Evolutionary conservation across 1,140 invertebrate species (phyloP).

Genomic region (Atta colombica): DNA sequence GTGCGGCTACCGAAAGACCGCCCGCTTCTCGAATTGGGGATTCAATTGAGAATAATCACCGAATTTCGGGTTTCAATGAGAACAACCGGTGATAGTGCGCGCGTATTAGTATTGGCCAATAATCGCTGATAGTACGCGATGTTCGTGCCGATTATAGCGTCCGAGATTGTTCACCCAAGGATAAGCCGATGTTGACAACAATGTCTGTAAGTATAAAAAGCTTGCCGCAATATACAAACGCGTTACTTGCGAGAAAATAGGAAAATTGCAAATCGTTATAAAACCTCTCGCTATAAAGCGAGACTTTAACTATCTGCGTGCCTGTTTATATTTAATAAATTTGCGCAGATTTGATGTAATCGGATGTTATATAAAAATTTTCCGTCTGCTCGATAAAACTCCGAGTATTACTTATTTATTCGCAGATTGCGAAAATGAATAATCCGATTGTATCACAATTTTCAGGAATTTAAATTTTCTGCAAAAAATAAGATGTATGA

Average conservation of each 20-base stretch:
- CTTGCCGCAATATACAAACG: background rate
- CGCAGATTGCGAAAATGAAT: slow-evolving; percentile 85
- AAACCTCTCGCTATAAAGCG: background rate
- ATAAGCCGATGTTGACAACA: slow-evolving; percentile 73
- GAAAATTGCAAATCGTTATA: background rate
- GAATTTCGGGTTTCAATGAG: background rate
- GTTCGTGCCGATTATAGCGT: background rate
- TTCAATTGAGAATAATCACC: background rate
- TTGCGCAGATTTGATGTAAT: background rate
- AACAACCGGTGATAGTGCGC: background rate
- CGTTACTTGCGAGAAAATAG: slow-evolving; percentile 13
- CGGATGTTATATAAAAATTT: background rate
- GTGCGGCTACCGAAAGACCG: background rate
- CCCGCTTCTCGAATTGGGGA: background rate
- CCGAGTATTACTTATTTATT: slow-evolving; percentile 43
- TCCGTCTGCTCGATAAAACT: background rate
- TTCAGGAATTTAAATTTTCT: slow-evolving; percentile 83
- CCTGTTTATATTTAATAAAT: slow-evolving; percentile 11
- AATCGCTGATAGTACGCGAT: background rate
- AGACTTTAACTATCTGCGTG: background rate
- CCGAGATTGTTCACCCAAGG: slow-evolving; percentile 22
- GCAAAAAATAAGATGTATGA: slow-evolving; percentile 70
- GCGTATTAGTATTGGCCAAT: background rate
- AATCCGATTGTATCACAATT: slow-evolving; percentile 85
- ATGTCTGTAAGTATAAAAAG: slow-evolving; percentile 80